A percentile compares a stretch with the other conserved stretches of the same genome.
Evolutionary conservation across 2,113 vertebrate species (phyloP).

Genomic region (Engraulis encrasicolus): DNA sequence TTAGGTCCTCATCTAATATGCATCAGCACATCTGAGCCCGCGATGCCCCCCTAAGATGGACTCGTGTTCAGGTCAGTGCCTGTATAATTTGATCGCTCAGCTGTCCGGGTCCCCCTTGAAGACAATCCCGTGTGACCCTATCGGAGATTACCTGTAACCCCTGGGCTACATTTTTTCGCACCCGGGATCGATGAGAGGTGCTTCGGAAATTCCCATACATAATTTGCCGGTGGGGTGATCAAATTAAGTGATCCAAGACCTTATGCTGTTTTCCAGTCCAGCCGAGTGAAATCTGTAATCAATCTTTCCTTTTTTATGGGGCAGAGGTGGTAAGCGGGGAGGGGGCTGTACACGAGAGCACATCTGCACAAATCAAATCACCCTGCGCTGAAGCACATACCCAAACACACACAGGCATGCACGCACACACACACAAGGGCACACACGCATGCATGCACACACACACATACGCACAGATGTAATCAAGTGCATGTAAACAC

Average conservation of each 20-base stretch:
- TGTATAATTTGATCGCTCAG: slow-evolving; percentile 47
- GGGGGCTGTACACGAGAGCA: background rate
- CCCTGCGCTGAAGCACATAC: too few species aligned
- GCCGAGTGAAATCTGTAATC: slow-evolving; percentile 47
- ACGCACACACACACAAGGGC: background rate
- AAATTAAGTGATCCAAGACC: slow-evolving; percentile 55
- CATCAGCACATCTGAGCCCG: background rate
- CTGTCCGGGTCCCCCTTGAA: slow-evolving; percentile 38
- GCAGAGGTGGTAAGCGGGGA: too few species aligned
- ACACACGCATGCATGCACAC: background rate
- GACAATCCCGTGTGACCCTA: slow-evolving; percentile 40
- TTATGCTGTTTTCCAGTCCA: slow-evolving; percentile 40
- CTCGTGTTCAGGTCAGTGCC: slow-evolving; percentile 1
- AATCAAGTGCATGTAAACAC: slow-evolving; percentile 18
- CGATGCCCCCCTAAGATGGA: background rate
- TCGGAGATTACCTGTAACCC: slow-evolving; percentile 48
- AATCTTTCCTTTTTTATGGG: slow-evolving; percentile 30
- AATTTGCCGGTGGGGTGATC: slow-evolving; percentile 57
- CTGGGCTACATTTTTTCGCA: slow-evolving; percentile 26
- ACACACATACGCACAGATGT: slow-evolving; percentile 21
- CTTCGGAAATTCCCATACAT: slow-evolving; percentile 47
- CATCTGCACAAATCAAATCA: background rate
- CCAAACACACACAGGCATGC: background rate
- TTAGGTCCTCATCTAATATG: background rate
- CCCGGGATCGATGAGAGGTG: slow-evolving; percentile 51